Evolutionary conservation across 1,140 invertebrate genomes (phyloP).

Genomic region (Idris sp.): DNA sequence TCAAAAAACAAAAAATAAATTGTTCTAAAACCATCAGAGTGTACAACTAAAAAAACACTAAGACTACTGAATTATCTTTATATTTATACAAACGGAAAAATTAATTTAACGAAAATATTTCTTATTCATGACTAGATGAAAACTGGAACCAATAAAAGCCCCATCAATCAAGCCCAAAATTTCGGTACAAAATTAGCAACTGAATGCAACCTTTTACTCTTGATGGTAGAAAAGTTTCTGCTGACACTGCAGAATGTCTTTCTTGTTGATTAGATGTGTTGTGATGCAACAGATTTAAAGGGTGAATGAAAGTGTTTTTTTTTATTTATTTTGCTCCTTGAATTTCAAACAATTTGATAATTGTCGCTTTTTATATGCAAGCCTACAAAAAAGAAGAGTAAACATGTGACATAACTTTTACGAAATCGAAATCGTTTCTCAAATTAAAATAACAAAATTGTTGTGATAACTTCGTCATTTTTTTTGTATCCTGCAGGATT

Average conservation of each 20-base stretch:
- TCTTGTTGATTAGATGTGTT: constrained; percentile 26
- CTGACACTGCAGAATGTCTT: constrained; percentile 42
- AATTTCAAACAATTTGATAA: too few relatives aligned
- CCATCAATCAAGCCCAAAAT: constrained; percentile 30
- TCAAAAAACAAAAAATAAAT: too few relatives aligned
- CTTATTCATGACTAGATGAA: constrained; percentile 1
- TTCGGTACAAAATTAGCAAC: constrained; percentile 32
- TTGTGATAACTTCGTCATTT: constrained; percentile 45
- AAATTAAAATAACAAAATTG: constrained; percentile 48
- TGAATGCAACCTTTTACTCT: constrained; percentile 29
- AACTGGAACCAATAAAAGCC: constrained; percentile 9
- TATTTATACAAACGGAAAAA: not conserved
- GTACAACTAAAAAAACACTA: too few relatives aligned
- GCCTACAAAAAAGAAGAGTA: not conserved
- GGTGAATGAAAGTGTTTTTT: constrained; percentile 41
- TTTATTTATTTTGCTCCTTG: constrained; percentile 11
- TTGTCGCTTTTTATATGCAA: too few relatives aligned
- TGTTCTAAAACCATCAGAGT: too few relatives aligned
- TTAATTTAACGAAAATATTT: constrained; percentile 12
- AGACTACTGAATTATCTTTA: too few relatives aligned
- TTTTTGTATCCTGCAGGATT: constrained; percentile 35
- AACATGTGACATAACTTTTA: constrained; percentile 16
- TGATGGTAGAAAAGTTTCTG: constrained; percentile 32
- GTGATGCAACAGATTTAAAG: constrained; percentile 42
- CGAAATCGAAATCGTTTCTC: constrained; percentile 1